Evolutionary conservation across 1,140 invertebrate species (phyloP), one percentile per base, ranked within the genome.

Genomic region (Parapsyche elsis): DNA sequence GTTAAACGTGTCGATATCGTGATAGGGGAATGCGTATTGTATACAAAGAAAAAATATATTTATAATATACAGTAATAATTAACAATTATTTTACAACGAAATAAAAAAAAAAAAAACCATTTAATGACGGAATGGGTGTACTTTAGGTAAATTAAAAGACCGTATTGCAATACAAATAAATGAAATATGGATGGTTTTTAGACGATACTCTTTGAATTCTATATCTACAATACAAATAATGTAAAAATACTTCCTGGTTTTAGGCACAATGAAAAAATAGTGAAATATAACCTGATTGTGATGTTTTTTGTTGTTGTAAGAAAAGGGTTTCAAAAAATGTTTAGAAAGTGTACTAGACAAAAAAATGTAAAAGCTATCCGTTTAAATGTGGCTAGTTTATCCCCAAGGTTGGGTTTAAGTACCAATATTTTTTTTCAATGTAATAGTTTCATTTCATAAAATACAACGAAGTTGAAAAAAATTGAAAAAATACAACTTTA

Each of bases 1-100:
- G 38, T 30, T 45, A 46, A 64, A 61, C 75, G 75, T 77, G 75
- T 77, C 75, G 57, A 77, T 75, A 75, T 46, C 53, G 21, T 14
- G 49, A 57, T 46, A 46, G 46, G 73, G 46, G 73, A 30, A 46
- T 26, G 16, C 53, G 23, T 44, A 73, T 73, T 21, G 10, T 16
- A 73, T 46, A 73, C 7, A 46, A 14, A 53, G 10, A 53, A 14
- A 53, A 14, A 53, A 14, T 53, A 53, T 53, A 53, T 53, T 53
- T 5, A 53, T 53, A 5, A 53, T 53, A 53, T 14, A 53, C 12
- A n/a, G 49, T 53, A 38, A 7, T 38, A 4, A 38, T 38, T 38
- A 38, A 7, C 30, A 38, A 7, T 7, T 38, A 38, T 4, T 38
- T 38, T 4, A 1, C n/a, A n/a, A n/a, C n/a, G n/a, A n/a, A n/a